These are phyloP conservation scores for Trachymyrmex cornetzi DNA, from an alignment of 1,140 invertebrate genomes.

Conservation along the genomic window DNA sequence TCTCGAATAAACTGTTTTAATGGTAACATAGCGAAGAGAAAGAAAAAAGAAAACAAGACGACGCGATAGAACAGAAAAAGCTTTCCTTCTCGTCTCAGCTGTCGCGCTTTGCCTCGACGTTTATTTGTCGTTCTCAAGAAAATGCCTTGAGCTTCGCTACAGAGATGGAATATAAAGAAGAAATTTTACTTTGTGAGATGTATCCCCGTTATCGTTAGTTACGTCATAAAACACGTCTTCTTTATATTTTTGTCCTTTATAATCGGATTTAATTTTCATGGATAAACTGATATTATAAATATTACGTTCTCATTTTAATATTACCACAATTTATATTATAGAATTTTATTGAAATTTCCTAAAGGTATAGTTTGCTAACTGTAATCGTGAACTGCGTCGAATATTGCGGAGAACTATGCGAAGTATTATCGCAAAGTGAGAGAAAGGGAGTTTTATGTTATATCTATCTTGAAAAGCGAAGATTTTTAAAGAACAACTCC, in stretches of 20 bases:
- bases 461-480: neutral
- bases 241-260: neutral
- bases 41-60: constrained; percentile 18
- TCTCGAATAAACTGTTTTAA: constrained; percentile 26
- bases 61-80: constrained; percentile 20
- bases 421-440: neutral
- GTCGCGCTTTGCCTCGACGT: neutral
- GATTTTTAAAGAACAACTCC: neutral
- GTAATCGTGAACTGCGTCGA: neutral
- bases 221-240: neutral
- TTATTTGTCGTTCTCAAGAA: constrained; percentile 46
- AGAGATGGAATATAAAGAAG: constrained; percentile 29
- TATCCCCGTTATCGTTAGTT: neutral
- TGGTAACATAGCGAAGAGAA: neutral
- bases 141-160: neutral
- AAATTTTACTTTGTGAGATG: constrained; percentile 21
- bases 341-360: constrained; percentile 13
- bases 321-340: neutral
- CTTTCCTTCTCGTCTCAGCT: constrained; percentile 21
- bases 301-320: neutral
- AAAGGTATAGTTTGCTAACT: constrained; percentile 5
- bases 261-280: constrained; percentile 19
- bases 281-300: neutral
- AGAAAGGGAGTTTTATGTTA: neutral
- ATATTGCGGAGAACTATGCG: constrained; percentile 18